Conservation (phyloP, 2,888 invertebrate species). For the Coronaproctus castanopsis region DNA sequence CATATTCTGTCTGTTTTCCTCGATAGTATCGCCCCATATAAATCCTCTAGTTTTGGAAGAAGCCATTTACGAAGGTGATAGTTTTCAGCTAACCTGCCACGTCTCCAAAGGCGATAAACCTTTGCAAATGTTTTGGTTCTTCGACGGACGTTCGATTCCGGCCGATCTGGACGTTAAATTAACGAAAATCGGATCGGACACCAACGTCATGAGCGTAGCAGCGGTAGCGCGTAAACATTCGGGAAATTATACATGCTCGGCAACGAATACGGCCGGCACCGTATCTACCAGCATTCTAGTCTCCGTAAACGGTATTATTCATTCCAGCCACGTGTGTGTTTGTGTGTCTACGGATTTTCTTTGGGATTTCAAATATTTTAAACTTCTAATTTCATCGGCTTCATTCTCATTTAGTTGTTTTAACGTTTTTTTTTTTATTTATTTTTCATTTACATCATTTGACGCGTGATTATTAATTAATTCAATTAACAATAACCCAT, state of each 20-base stretch:
- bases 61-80: conserved; percentile 20
- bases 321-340: too few species aligned
- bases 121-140: conserved; percentile 26
- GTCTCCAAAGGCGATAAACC: conserved; percentile 25
- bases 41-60: conserved; percentile 21
- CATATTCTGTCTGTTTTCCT: too few species aligned
- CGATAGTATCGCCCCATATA: conserved; percentile 20
- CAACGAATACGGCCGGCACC: conserved; percentile 35
- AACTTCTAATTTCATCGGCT: too few species aligned
- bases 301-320: conserved; percentile 11
- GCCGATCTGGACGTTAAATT: conserved; percentile 14
- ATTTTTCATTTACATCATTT: too few species aligned
- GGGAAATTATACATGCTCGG: conserved; percentile 37
- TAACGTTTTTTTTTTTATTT: too few species aligned
- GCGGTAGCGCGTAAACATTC: conserved; percentile 32
- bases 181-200: conserved; percentile 15
- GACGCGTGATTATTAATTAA: too few species aligned
- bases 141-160: conserved; percentile 31
- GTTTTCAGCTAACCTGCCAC: conserved; percentile 24
- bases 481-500: too few species aligned
- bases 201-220: conserved; percentile 25
- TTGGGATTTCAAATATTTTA: too few species aligned
- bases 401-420: too few species aligned
- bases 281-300: conserved; percentile 27
- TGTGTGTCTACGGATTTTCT: too few species aligned